Evolutionary conservation across 2,888 invertebrate genomes (phyloP), one percentile per base, ranked within the genome.

Genomic region (Abrostola tripartita): DNA sequence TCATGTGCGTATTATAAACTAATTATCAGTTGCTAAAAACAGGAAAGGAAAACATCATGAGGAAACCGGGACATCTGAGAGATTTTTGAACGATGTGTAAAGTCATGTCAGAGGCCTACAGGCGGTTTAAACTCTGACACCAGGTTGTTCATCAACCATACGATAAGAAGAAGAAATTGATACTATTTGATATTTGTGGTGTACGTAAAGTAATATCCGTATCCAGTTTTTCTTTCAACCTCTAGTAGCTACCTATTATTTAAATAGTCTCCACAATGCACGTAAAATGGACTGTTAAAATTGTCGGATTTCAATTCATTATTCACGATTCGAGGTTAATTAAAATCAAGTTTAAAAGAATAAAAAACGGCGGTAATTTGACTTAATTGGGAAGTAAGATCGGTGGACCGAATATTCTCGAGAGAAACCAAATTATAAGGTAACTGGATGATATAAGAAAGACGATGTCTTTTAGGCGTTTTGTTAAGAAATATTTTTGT

Each of bases 301-400:
- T 38, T 64, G 70, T 76, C 63, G 40, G 61, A 67, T 79, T 76
- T 67, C 66, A 79, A 79, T 79, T 77, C 72, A 65, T 68, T 65
- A 75, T 70, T 65, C 64, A 63, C 74, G 68, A 60, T 79, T 61
- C 60, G 71, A 68, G 56, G 38, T 66, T 65, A 78, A 76, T 79
- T 71, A 71, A 78, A 76, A 68, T 70, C 61, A 66, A 62, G 65
- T 73, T 57, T 64, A 58, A 66, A 72, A 55, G 40, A 62, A 65
- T 55, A 65, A 74, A 70, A 63, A 51, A 40, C 44, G 12, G 49
- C 35, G 37, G 42, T 65, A 70, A 60, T 55, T 47, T 9, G 44
- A 60, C 40, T n/a, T 53, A 57, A 63, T 63, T 58, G 57, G 41
- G 50, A 38, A 24, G 52, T 57, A 54, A 47, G 52, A 37, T 75